Base-by-base conservation (phyloP, 92 coral and sea anemone species). In the Umimayanthus chanpuru region DNA sequence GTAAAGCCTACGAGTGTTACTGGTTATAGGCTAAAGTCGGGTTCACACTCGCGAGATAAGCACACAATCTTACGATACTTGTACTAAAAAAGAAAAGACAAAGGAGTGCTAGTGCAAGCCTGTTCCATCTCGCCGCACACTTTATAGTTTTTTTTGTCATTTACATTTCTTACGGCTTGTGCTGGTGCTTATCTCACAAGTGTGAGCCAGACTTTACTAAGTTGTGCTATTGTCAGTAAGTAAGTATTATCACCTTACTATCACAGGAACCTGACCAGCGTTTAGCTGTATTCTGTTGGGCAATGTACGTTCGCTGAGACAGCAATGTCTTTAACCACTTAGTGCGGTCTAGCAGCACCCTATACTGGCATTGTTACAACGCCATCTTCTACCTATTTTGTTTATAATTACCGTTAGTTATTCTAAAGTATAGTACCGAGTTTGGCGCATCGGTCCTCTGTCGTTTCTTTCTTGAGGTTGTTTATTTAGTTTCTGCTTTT, bases 381-480 rank as follows among this genome's bases (percentile, higher is more conserved):
- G 23, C 23, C 21, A 25, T 20, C 30, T 25, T 6, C 49, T 38
- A 73, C n/a, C 20, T 38, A 32, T 18, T 32, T 32, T 73, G 20
- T 16, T 20, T 21, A 7, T 5, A 28, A 12, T 41, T 28, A 11
- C 61, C 58, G 0, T 25, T 25, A 40, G 0, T 70, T 20, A 83
- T 83, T 71, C 64, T 71, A 83, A 47, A 25, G 87, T 83, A 29
- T 70, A 83, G 41, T 26, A 83, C 53, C 61, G 87, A 83, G 87
- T 83, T 83, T 47, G 66, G 47, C 87, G 87, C 65, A 16, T 70
- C 74, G 47, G 77, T 10, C 41, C 30, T 15, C 43, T 28, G 70
- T 68, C 87, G 36, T 70, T 83, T 44, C 77, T 83, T 44, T 68
- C 66, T 36, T 39, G 44, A 43, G 64, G 73, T 12, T 65, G 65